Conservation (phyloP, 2,113 vertebrate genomes). For the Podocnemis expansa region DNA sequence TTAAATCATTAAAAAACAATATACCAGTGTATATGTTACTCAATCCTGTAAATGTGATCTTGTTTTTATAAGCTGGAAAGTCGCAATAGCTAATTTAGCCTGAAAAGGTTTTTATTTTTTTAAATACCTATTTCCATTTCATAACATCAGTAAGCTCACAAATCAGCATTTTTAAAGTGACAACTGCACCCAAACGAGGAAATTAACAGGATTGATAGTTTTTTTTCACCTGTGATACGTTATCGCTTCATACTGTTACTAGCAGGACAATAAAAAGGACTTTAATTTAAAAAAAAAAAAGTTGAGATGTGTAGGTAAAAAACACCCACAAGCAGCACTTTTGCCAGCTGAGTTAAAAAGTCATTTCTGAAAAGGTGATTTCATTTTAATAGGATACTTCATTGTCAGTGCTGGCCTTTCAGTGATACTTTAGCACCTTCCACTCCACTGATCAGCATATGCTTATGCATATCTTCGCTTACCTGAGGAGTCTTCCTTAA, state of each 20-base stretch:
- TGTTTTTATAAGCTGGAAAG: constrained; percentile 45
- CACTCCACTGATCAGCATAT: not conserved
- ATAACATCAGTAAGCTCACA: constrained; percentile 40
- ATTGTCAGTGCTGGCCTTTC: not conserved
- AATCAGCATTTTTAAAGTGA: constrained; percentile 34
- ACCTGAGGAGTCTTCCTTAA: not conserved
- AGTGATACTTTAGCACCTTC: constrained; percentile 15
- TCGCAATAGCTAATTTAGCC: constrained; percentile 38
- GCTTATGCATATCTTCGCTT: not conserved
- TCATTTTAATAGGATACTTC: constrained; percentile 25
- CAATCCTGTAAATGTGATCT: constrained; percentile 37
- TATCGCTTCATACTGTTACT: constrained; percentile 18
- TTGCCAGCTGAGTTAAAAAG: constrained; percentile 37
- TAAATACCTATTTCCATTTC: constrained; percentile 36
- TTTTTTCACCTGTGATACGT: not conserved
- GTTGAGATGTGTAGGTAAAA: not conserved
- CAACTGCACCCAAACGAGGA: not conserved
- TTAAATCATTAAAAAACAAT: constrained; percentile 6
- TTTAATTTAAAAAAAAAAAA: constrained; percentile 10
- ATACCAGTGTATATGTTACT: constrained; percentile 28
- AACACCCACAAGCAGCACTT: constrained; percentile 15
- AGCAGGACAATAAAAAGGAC: constrained; percentile 25
- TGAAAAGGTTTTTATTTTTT: constrained; percentile 61
- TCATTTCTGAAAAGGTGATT: constrained; percentile 2
- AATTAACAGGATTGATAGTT: not conserved